phyloP scores from a whole-genome alignment of 1,140 invertebrate species.

The Stenopsyche tienmushanensis region DNA sequence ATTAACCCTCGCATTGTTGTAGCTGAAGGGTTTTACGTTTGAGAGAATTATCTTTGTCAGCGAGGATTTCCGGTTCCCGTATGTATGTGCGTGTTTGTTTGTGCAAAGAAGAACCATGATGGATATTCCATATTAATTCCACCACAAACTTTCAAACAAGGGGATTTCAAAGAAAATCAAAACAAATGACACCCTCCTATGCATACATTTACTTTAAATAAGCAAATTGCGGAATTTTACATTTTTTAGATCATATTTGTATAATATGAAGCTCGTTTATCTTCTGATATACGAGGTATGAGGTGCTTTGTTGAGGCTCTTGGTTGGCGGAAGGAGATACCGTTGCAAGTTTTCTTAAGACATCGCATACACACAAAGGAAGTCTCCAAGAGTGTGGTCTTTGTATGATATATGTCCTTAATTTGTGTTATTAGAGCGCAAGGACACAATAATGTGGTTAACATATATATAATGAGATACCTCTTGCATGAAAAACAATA shows the following conservation, averaged over 20 bases:
- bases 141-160: no score
- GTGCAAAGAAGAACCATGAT: not conserved
- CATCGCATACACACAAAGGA: not conserved
- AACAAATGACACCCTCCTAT: no score
- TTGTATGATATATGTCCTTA: constrained; percentile 19
- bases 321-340: not conserved
- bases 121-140: not conserved
- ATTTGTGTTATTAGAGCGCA: constrained; percentile 22
- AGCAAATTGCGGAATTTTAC: no score
- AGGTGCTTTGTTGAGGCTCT: not conserved
- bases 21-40: not conserved
- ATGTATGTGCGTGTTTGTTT: not conserved
- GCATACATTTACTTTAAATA: no score
- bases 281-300: no score
- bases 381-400: not conserved
- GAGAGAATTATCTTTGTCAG: not conserved
- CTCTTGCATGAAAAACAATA: no score
- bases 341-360: not conserved
- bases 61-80: not conserved
- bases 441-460: constrained; percentile 19
- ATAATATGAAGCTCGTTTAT: no score
- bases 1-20: not conserved
- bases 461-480: not conserved
- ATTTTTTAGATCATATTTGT: no score
- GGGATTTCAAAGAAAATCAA: no score